Base-by-base conservation (phyloP, 2,888 invertebrate species). In the Heliconius aoede region DNA sequence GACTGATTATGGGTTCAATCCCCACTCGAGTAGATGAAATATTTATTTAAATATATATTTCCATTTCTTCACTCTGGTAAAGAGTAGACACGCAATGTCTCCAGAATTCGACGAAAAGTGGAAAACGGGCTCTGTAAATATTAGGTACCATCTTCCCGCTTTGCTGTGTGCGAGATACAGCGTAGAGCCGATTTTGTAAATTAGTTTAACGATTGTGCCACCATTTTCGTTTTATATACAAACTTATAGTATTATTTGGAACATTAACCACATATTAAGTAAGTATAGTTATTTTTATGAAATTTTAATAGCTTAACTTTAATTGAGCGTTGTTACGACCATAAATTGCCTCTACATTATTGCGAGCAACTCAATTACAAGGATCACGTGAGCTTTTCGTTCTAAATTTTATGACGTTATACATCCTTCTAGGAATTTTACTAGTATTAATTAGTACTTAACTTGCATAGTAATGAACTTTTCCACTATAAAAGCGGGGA, bases 401-500 rank as follows among this genome's bases (percentile, higher is more conserved):
- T 76, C 72, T 78, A 78, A 76, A 74, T 60, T 76, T 72, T 72
- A 74, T 78, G 76, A 76, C 78, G 65, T 76, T 72, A 78, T 74
- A 28, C 76, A 61, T 73, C 74, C 32, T 78, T 76, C 78, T 73
- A 73, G 78, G 74, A 78, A 78, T 36, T 72, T 32, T 21, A 72
- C 60, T 60, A 36, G 24, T 32, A 69, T 55, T 69, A 51, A 55
- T 30, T 55, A 32, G 26, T 72, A 60, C 60, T 60, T 2, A 73
- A 72, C 69, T n/a, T 77, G 79, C 79, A 79, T 79, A 72, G 65
- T 80, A 78, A 80, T 78, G 75, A 77, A 73, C 68, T 77, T 72
- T 62, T 32, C 72, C 58, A 51, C 74, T 79, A 80, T 80, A 80
- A 79, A 80, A 80, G 77, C 76, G 26, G 58, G 30, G 75, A 68